Percentiles rank a stretch among this genome's conserved stretches.
These are phyloP conservation scores for Nesidiocoris tenuis DNA, from an alignment of 2,888 invertebrate species.

Conservation along the genomic window DNA sequence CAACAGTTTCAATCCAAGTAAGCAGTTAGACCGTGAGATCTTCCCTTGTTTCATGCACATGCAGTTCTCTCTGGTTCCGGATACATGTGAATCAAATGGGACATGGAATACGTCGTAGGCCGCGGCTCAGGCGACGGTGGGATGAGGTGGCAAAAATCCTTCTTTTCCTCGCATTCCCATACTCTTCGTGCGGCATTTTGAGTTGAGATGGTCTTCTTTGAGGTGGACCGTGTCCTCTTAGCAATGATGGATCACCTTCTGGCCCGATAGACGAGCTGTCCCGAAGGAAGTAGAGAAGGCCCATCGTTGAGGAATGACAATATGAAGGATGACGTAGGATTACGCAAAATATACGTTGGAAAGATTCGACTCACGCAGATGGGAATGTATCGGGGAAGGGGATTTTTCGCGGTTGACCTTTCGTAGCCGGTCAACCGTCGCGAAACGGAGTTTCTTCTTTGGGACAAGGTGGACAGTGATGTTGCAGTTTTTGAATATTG, in stretches of 20 bases:
- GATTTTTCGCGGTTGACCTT: constrained; percentile 17
- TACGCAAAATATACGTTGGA: neutral
- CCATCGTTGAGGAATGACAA: neutral
- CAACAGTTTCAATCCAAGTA: too few species aligned
- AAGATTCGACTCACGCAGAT: neutral
- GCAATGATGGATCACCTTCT: constrained; percentile 30
- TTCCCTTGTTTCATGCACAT: too few species aligned
- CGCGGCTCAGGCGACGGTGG: constrained; percentile 17
- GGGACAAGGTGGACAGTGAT: neutral
- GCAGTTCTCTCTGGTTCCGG: too few species aligned
- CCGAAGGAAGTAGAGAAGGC: neutral
- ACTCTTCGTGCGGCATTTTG: neutral
- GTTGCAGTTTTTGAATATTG: neutral
- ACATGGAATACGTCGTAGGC: too few species aligned
- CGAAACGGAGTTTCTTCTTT: constrained; percentile 5
- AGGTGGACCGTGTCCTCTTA: constrained; percentile 32
- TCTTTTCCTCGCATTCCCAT: neutral
- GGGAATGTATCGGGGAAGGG: neutral
- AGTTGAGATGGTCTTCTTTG: neutral
- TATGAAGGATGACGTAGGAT: neutral
- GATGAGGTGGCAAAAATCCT: constrained; percentile 37
- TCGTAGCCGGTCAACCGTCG: constrained; percentile 36
- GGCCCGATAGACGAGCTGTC: constrained; percentile 4
- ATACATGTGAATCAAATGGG: too few species aligned
- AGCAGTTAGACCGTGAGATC: too few species aligned